Conservation (phyloP, 2,797 vertebrate species). For the Sarcoramphus papa region DNA sequence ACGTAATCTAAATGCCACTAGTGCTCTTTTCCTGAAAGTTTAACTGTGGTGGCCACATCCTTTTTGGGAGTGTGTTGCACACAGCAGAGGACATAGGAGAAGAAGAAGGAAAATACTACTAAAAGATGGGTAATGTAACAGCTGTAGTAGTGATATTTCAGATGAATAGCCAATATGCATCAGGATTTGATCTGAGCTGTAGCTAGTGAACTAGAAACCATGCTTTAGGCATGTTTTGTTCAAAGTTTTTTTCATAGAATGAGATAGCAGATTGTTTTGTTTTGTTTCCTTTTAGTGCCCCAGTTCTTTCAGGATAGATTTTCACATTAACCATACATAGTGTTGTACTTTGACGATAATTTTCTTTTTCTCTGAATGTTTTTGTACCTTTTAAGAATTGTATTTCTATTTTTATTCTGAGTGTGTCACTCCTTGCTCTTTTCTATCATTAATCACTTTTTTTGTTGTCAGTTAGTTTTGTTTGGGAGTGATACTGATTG, state of each 20-base stretch:
- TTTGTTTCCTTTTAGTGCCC: not conserved
- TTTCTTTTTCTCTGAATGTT: not conserved
- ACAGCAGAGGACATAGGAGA: not conserved
- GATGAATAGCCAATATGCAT: not conserved
- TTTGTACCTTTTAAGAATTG: not conserved
- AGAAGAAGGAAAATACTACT: not conserved
- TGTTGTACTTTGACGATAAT: not conserved
- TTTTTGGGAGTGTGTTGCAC: not conserved
- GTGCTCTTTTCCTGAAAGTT: not conserved
- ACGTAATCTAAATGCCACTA: not conserved
- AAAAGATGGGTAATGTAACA: not conserved
- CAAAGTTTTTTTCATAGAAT: not conserved
- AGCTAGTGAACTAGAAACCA: not conserved
- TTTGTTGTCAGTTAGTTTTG: not conserved
- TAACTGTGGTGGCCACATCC: not conserved
- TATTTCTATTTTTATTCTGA: not conserved
- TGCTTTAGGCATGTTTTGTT: not conserved
- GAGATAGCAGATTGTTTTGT: not conserved
- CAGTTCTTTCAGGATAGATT: constrained; percentile 8
- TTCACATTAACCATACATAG: not conserved
- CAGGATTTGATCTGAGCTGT: not conserved
- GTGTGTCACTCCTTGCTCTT: not conserved
- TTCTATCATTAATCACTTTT: not conserved
- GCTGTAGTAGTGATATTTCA: not conserved
- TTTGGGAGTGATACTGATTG: not conserved